Evolutionary conservation across 1,140 invertebrate species (phyloP), one percentile per base, ranked within the genome.

Genomic region (Halesus radiatus): DNA sequence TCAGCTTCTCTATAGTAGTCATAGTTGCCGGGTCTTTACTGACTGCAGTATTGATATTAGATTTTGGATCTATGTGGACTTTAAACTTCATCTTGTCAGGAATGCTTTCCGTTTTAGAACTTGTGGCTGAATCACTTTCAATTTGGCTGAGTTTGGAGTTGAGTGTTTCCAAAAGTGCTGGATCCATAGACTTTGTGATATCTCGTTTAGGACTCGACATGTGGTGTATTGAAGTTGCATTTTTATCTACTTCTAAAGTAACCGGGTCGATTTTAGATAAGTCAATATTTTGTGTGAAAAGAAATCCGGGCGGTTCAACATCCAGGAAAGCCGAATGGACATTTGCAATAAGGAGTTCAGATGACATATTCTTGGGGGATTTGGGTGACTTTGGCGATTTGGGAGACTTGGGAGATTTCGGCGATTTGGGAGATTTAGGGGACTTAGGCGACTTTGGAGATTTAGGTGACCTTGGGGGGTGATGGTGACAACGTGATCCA

Each of bases 61-160:
- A 89, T 83, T 91, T 91, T 85, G 86, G 90, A 85, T 90, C 90
- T 85, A 26, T 23, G 82, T 89, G 88, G 54, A 88, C 86, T 82
- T 89, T 90, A 78, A 91, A 92, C 83, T 91, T 89, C 13, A 90
- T 83, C 79, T 90, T 88, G 50, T 92, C 90, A 73, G 92, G 92
- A 81, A 93, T 88, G 84, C 92, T 93, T 76, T 93, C 92, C 3
- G 92, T 93, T 85, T 92, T 91, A 1, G 92, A 93, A 84, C 92
- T 93, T 2, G 92, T 93, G 0, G 92, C 92, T 0, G 92, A 93
- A 85, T 94, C 93, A 81, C 92, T 93, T 87, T 94, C 93, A 62
- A 94, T 94, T 86, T 93, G 92, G 84, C 92, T 93, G 3, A 94
- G 85, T 88, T 94, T 94, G n/a, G 92, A 93, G 86, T 92, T 94